phyloP scores from a whole-genome alignment of 2,797 vertebrate species.

The Eidolon dupreanum region DNA sequence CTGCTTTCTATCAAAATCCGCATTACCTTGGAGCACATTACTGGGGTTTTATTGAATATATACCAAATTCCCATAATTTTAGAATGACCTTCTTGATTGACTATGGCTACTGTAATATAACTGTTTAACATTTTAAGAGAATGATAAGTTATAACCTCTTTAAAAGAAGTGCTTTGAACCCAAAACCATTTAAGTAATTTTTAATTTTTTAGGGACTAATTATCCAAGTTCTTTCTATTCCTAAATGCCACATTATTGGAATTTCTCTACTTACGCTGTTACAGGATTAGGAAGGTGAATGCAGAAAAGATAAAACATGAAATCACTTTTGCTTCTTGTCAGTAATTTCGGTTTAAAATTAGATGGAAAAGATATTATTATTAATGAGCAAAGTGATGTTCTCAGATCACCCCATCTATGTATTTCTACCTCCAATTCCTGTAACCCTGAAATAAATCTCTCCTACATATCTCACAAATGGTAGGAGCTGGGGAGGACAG shows the following conservation, averaged over 20 bases:
- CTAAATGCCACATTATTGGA: not conserved
- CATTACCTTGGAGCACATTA: not conserved
- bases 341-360: not conserved
- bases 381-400: conserved; percentile 13
- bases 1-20: not conserved
- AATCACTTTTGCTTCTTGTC: conserved; percentile 25
- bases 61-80: conserved; percentile 4
- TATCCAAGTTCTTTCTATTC: conserved; percentile 37
- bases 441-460: not conserved
- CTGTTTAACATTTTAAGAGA: conserved; percentile 39
- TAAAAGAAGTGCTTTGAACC: conserved; percentile 37
- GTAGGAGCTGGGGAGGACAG: not conserved
- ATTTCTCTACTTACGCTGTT: conserved; percentile 21
- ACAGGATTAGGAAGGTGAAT: conserved; percentile 5
- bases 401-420: not conserved
- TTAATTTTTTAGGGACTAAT: conserved; percentile 18
- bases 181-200: conserved; percentile 42
- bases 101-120: not conserved
- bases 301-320: conserved; percentile 22
- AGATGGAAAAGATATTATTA: not conserved
- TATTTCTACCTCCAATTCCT: not conserved
- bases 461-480: not conserved
- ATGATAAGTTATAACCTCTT: conserved; percentile 3
- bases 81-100: not conserved
- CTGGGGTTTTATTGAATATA: not conserved